Conservation (phyloP, 2,797 vertebrate species). For the Tapera naevia region DNA sequence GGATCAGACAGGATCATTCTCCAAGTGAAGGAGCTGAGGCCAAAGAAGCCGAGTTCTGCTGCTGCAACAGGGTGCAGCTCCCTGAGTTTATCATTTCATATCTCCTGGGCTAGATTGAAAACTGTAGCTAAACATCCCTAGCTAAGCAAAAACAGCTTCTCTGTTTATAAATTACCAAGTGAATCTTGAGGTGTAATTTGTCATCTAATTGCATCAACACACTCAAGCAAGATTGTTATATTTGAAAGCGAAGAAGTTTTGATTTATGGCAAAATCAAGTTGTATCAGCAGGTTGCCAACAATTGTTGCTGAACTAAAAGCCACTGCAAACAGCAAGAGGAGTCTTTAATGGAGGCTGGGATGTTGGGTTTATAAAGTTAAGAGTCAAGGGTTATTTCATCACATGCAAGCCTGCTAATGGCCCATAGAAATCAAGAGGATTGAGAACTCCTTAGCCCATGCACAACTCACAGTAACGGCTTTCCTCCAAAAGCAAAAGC, state of each 20-base stretch:
- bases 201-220: slow-evolving; percentile 52
- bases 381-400: not conserved
- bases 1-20: rapidly evolving
- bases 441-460: not conserved
- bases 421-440: not conserved
- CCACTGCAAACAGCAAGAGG: not conserved
- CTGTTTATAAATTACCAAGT: slow-evolving; percentile 23
- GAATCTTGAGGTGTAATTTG: slow-evolving; percentile 49
- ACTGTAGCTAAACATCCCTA: not conserved
- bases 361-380: not conserved
- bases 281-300: not conserved
- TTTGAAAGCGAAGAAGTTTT: not conserved
- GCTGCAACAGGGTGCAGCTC: not conserved
- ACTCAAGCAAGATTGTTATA: slow-evolving; percentile 22
- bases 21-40: not conserved
- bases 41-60: not conserved
- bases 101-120: not conserved
- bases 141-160: slow-evolving; percentile 11
- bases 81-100: not conserved
- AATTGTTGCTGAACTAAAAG: no score
- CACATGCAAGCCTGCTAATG: not conserved
- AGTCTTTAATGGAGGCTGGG: not conserved
- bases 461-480: no score
- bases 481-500: no score
- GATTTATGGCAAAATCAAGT: not conserved